Base-by-base conservation (phyloP, 2,797 vertebrate species). In the Botia kubotai region DNA sequence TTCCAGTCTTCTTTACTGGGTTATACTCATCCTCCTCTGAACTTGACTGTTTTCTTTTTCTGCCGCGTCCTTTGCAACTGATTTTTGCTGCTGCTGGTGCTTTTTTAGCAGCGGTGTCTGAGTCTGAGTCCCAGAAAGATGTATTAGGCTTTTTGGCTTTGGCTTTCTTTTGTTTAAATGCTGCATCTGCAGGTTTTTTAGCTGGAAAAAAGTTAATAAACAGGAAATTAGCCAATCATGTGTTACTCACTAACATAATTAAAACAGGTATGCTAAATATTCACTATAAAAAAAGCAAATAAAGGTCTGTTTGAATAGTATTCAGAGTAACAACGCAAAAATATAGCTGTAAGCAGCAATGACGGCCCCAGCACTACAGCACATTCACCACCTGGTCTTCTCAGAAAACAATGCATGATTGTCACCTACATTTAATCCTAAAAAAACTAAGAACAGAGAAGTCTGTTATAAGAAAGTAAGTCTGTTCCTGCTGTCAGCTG, bases 1-100 rank as follows among this genome's bases (percentile, higher is more conserved):
- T 96, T 17, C 90, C 77, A 0, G 86, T 52, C 89, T 96, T 98
- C 91, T 97, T 97, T 89, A 95, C 91, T 7, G 98, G 97, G 79
- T 91, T 97, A 90, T 96, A 98, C 26, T 97, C 96, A 0, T 97
- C 95, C 93, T 96, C 98, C 89, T 97, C 98, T 3, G 97, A 98
- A 75, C 94, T 95, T 2, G 98, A 99, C 58, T 90, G 88, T 96
- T 97, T 98, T 91, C 97, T 96, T 94, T 98, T 99, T 91, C 94
- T 97, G 55, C 96, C 97, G 86, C 97, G 92, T 29, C 97, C 95
- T 95, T 98, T 98, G 88, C 96, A 96, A 95, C 89, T 84, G 69
- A 96, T 95, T 96, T 98, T 99, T 13, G 57, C 1, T 80, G 94
- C 77, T 77, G 94, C 71, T 72, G 89, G 63, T 70, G 92, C 88